Base-by-base conservation (phyloP, 2,113 vertebrate genomes). In the Pristiophorus japonicus region DNA sequence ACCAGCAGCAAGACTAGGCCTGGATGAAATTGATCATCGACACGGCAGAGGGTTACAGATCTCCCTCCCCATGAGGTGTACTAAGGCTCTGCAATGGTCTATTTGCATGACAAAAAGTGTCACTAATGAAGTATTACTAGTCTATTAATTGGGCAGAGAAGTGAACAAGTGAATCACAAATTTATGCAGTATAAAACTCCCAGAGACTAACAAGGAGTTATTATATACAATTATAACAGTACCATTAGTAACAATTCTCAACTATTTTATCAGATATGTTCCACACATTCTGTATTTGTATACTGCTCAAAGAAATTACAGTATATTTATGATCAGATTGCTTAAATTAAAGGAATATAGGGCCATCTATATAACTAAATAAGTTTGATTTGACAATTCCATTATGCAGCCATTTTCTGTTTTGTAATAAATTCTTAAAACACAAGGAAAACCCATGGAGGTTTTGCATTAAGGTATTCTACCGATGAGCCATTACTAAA, bases 401-500 rank as follows among this genome's bases (percentile, higher is more conserved):
- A 14, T 16, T 2, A n/a, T 14, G 14, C 34, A 38, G 73, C 34
- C 34, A n/a, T 78, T 78, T 78, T 38, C 1, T 73, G 27, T 3
- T 34, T 2, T 14, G 14, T 34, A 78, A 78, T 78, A 78, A 78
- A n/a, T 78, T 78, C 51, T 18, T 90, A 85, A 88, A 95, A 8
- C 42, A 75, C 27, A 42, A 75, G 22, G 34, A 42, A 73, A 73
- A 75, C 18, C 18, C 11, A 14, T 47, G 20, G 20, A 55, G 73
- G 42, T 67, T 27, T 70, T 70, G 67, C 45, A 55, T 51, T 45
- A 45, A 47, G 51, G 42, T 93, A 11, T 27, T 42, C 0, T 73
- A 4, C 22, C 38, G n/a, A 65, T 94, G 0, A 94, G 96, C 87
- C 27, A 93, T 78, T 27, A 96, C 98, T 97, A 75, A 38, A 34